Conservation (phyloP, 2,888 invertebrate species). For the Folsomia manolachei region DNA sequence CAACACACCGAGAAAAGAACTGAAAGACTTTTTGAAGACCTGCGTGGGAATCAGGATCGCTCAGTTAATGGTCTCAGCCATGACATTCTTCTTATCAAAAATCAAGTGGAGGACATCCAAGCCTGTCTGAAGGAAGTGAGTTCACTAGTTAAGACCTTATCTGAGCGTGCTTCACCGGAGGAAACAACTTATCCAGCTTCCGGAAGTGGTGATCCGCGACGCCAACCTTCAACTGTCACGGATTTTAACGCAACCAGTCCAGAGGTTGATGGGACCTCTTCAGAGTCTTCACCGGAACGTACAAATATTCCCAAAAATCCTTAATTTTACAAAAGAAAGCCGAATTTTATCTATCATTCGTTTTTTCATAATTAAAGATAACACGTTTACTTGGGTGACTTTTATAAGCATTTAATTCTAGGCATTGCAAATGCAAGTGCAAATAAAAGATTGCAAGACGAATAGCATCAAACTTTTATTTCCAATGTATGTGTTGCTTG, state of each 20-base stretch:
- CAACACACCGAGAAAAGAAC: slow-evolving; percentile 43
- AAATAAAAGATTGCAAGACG: too few species aligned
- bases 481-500: too few species aligned
- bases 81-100: slow-evolving; percentile 45
- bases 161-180: slow-evolving; percentile 43
- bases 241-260: slow-evolving; percentile 46
- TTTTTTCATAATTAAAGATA: too few species aligned
- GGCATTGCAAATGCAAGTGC: too few species aligned
- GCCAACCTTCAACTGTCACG: slow-evolving; percentile 39
- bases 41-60: slow-evolving; percentile 41
- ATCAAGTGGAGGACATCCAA: slow-evolving; percentile 47
- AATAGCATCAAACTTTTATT: too few species aligned
- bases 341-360: too few species aligned
- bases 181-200: slow-evolving; percentile 32
- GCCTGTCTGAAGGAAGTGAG: slow-evolving; percentile 43
- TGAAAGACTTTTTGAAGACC: slow-evolving; percentile 43
- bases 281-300: slow-evolving; percentile 43
- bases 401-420: too few species aligned
- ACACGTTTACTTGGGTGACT: too few species aligned
- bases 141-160: slow-evolving; percentile 38
- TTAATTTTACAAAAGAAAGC: too few species aligned
- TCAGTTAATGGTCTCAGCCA: slow-evolving; percentile 38
- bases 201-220: not conserved
- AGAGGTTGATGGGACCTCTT: slow-evolving; percentile 40
- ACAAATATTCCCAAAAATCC: slow-evolving; percentile 22